Evolutionary conservation across 1,140 invertebrate species (phyloP), one percentile per base, ranked within the genome.

Genomic region (Lamellibrachia luymesi): DNA sequence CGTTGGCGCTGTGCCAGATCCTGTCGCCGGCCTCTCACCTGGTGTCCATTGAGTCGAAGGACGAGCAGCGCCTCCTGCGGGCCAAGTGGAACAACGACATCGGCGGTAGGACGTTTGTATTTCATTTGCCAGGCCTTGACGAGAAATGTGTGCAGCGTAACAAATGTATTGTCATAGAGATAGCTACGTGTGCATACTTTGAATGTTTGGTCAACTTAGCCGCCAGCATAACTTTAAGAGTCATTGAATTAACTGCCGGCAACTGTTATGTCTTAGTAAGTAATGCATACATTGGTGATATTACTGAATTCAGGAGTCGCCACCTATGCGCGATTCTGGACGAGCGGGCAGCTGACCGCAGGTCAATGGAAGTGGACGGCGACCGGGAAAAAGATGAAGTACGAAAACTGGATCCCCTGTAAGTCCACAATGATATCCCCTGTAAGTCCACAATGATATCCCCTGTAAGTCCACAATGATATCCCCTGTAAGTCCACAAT

Each of bases 61-160:
- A 91, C 4, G 90, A 91, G n/a, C 90, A 91, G n/a, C 38, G 22
- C 13, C 27, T 91, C 90, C 90, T 91, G 90, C 38, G 50, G 17
- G 90, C 90, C 5, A 91, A 91, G 90, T 91, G 90, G 90, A 25
- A 25, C 90, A 91, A 91, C 64, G 13, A 22, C 64, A 17, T 80
- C 64, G 64, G 64, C 64, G 64, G 64, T 80, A 80, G 64, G 64
- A 38, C 38, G 38, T 38, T 38, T 38, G 38, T 38, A 38, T 38
- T 38, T 38, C 38, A 38, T 38, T 38, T 38, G 38, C 38, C 38
- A 38, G 38, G 38, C 38, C 38, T 38, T 38, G 38, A 38, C 38
- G 38, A 38, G 38, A 38, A 38, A 38, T 38, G 38, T 38, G 0
- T 38, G 38, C 38, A 38, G 38, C 38, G 38, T 38, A 38, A 38